These are phyloP conservation scores for Eurystomus glaucurus DNA, from an alignment of 2,797 vertebrate genomes.

Conservation along the genomic window DNA sequence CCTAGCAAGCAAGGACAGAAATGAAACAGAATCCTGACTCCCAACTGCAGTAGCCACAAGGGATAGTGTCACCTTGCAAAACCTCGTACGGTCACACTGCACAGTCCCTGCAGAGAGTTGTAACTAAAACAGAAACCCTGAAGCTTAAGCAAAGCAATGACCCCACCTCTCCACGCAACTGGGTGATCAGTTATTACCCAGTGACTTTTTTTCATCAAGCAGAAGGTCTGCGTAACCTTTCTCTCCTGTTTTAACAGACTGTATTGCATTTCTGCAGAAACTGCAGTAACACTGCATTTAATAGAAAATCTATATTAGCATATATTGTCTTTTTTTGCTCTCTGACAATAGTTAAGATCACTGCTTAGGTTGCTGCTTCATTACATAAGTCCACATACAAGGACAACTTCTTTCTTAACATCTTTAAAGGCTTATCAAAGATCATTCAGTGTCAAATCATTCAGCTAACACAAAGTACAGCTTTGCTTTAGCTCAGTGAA, in stretches of 20 bases:
- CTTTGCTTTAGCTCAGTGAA: conserved; percentile 9
- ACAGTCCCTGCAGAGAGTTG: background rate
- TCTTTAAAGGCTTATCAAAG: background rate
- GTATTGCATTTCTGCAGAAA: background rate
- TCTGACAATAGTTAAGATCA: background rate
- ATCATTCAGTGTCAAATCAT: background rate
- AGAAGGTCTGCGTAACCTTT: background rate
- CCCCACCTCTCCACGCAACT: background rate
- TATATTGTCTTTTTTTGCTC: background rate
- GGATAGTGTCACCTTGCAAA: background rate
- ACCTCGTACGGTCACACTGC: rapidly evolving
- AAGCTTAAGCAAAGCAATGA: background rate
- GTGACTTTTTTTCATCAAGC: background rate
- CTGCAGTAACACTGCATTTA: background rate
- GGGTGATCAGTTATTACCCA: background rate
- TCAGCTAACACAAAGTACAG: background rate
- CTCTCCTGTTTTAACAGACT: background rate
- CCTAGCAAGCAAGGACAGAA: background rate
- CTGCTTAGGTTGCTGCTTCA: background rate
- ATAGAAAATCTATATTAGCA: background rate
- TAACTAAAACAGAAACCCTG: background rate
- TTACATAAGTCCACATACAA: background rate
- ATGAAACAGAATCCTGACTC: background rate
- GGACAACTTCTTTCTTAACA: background rate
- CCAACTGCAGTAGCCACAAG: background rate